Percentiles rank a stretch among this genome's conserved stretches.
Conservation (phyloP, 2,113 vertebrate species). For the Oreotragus oreotragus region DNA sequence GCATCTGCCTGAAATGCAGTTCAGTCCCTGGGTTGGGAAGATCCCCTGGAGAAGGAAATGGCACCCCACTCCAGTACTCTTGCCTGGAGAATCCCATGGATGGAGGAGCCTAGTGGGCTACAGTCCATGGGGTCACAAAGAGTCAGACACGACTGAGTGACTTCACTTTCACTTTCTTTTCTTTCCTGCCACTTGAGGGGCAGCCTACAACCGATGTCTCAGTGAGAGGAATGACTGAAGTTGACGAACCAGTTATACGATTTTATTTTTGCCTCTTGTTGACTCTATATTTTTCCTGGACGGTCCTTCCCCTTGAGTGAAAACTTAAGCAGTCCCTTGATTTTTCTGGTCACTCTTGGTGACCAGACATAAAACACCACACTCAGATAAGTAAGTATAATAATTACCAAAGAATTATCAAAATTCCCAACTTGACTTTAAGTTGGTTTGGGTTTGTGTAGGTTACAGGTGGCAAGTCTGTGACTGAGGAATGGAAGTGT, state of each 20-base stretch:
- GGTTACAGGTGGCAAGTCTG: not conserved
- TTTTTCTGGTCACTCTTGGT: not conserved
- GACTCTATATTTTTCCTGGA: not conserved
- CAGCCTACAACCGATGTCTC: not conserved
- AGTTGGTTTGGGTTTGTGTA: not conserved
- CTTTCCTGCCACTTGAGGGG: not conserved
- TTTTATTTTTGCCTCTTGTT: not conserved
- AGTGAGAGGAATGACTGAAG: not conserved
- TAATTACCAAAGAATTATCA: not conserved
- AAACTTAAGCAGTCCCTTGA: not conserved
- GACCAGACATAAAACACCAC: not conserved
- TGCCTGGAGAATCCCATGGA: not conserved
- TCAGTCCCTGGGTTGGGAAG: accelerated
- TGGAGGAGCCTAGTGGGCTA: accelerated
- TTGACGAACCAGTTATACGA: not conserved
- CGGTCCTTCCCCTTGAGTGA: not conserved
- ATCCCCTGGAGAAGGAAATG: not conserved
- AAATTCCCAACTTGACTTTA: not conserved
- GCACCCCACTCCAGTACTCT: not conserved
- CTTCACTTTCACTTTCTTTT: not conserved
- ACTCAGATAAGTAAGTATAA: not conserved
- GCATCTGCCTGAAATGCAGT: accelerated
- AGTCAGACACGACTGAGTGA: accelerated
- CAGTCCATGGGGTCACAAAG: not conserved
- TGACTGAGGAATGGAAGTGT: not conserved